A percentile compares a stretch with the other conserved stretches of the same genome.
These are phyloP conservation scores for Phyllotreta cruciferae DNA, from an alignment of 2,888 invertebrate genomes.

Conservation along the genomic window DNA sequence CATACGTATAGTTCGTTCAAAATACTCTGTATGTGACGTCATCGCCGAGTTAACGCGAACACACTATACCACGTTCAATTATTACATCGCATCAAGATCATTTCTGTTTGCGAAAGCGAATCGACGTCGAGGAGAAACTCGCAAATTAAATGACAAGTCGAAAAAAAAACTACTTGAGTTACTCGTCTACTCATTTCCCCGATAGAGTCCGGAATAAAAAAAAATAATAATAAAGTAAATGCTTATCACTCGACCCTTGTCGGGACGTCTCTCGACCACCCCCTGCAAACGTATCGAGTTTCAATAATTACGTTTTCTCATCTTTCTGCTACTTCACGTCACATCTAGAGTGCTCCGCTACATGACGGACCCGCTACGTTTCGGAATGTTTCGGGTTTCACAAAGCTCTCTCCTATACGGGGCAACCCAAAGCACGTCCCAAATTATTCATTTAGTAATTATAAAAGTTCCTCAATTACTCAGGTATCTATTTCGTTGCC, in stretches of 20 bases:
- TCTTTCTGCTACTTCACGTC: slow-evolving; percentile 24
- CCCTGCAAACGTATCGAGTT: slow-evolving; percentile 37
- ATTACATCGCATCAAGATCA: too few species aligned
- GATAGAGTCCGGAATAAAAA: background rate
- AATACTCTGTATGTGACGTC: too few species aligned
- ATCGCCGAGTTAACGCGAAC: too few species aligned
- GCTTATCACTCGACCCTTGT: slow-evolving; percentile 24
- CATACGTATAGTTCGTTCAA: background rate
- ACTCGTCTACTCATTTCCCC: background rate
- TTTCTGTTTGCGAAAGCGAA: too few species aligned
- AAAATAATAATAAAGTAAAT: slow-evolving; percentile 21
- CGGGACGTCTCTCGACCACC: slow-evolving; percentile 23
- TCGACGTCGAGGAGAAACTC: too few species aligned
- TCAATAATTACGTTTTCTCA: slow-evolving; percentile 37
- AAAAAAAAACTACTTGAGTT: slow-evolving; percentile 6
- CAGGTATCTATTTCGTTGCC: too few species aligned
- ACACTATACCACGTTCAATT: too few species aligned
- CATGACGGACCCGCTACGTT: slow-evolving; percentile 3
- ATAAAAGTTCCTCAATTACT: too few species aligned
- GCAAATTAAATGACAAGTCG: slow-evolving; percentile 1
- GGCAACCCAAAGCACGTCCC: too few species aligned
- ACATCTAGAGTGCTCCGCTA: slow-evolving; percentile 14
- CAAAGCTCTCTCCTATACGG: too few species aligned
- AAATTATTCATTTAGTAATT: too few species aligned
- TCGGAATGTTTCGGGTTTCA: too few species aligned